These are phyloP conservation scores for Athalia cordata DNA, from an alignment of 2,888 invertebrate genomes.

Conservation along the genomic window DNA sequence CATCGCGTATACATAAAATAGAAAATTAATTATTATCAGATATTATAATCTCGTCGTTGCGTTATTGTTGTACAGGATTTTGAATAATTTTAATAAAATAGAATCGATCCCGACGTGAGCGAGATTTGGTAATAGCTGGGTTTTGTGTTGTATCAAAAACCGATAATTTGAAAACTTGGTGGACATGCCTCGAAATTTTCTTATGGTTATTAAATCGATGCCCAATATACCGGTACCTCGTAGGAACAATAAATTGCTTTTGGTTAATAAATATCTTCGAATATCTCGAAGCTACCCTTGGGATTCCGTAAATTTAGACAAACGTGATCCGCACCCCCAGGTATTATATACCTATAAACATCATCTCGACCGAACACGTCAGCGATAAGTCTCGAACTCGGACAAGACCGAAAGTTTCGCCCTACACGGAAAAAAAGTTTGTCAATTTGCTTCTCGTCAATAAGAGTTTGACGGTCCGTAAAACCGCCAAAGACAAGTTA, in stretches of 20 bases:
- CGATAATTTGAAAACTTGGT: too few species aligned
- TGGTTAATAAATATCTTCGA: neutral
- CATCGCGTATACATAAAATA: too few species aligned
- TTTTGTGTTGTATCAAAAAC: too few species aligned
- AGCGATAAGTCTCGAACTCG: too few species aligned
- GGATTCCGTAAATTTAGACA: constrained; percentile 24
- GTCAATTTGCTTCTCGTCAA: constrained; percentile 18
- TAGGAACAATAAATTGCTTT: constrained; percentile 11
- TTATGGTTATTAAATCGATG: neutral
- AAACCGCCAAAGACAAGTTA: constrained; percentile 16
- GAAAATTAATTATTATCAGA: too few species aligned
- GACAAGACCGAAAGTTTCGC: neutral
- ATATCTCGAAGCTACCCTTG: neutral
- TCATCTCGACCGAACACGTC: too few species aligned
- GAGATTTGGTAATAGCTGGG: too few species aligned
- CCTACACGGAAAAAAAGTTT: constrained; percentile 14
- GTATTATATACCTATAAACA: neutral
- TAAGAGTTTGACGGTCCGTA: constrained; percentile 35
- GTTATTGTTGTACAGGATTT: too few species aligned
- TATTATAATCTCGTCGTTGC: too few species aligned
- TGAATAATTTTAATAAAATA: too few species aligned
- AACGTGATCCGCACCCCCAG: constrained; percentile 3
- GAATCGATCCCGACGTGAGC: too few species aligned
- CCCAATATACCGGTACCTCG: constrained; percentile 2
- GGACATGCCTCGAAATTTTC: neutral